Evolutionary conservation across 1,140 invertebrate species (phyloP), one percentile per base, ranked within the genome.

Genomic region (Eurosta solidaginis): DNA sequence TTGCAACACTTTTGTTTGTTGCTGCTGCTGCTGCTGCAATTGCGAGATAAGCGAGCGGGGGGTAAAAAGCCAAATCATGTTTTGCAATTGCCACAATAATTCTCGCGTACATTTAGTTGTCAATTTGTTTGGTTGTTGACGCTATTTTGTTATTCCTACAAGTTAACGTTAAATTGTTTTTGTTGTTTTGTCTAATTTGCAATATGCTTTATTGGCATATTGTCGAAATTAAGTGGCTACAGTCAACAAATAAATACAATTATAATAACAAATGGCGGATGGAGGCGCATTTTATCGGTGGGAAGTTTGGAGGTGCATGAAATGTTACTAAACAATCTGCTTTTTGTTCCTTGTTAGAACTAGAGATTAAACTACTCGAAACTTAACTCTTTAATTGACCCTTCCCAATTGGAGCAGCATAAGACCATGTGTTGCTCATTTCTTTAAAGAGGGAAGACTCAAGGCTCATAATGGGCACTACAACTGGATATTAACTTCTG

Each of bases 1-100:
- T 68, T 40, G 33, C 59, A 2, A 33, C 33, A 4, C 17, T 52
- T 6, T 22, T 4, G 7, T 52, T 49, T 52, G 33, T 12, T 40
- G 59, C 33, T 68, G 50, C 14, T 54, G 50, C 50, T 9, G n/a
- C 25, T 40, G 33, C 59, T 68, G 59, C 59, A 68, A 36, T 20
- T 5, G 36, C 6, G 42, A 40, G 73, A 74, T 45, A 74, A 74
- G 73, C 17, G 22, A 44, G 73, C 44, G 40, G 22, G 44, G 73
- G 44, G n/a, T n/a, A 47, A 74, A 68, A 74, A 74, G 73, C 73
- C 40, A 47, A 74, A 40, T 74, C 73, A 74, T 74, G 73, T 74
- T 74, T 74, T 45, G 6, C 73, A 74, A 74, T 74, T 74, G 73
- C 73, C 44, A 74, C 73, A 74, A 45, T 45, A 74, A 27, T 74